These are phyloP conservation scores for Mobula birostris DNA, from an alignment of 2,113 vertebrate genomes.

Conservation along the genomic window DNA sequence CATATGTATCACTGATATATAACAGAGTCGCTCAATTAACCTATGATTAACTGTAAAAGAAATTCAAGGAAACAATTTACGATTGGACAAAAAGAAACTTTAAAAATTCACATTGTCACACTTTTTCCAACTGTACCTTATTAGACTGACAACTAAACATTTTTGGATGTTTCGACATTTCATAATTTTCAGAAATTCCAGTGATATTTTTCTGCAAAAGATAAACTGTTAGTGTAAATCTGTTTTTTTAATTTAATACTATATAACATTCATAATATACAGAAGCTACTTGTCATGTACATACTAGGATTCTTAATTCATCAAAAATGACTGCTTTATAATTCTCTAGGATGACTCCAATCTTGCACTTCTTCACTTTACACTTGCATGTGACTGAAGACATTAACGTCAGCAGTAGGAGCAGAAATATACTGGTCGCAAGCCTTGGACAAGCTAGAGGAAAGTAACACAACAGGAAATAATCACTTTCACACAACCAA, in stretches of 20 bases:
- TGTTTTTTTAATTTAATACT: neutral
- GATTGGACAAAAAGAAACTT: neutral
- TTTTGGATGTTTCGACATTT: slow-evolving; percentile 32
- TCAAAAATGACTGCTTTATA: slow-evolving; percentile 35
- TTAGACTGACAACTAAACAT: slow-evolving; percentile 32
- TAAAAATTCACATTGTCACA: neutral
- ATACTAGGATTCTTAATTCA: slow-evolving; percentile 30
- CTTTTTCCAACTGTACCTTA: slow-evolving; percentile 20
- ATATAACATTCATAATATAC: neutral
- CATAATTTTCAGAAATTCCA: neutral
- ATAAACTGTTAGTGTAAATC: neutral
- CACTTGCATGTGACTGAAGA: slow-evolving; percentile 29
- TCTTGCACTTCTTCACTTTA: slow-evolving; percentile 30
- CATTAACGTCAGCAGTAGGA: neutral
- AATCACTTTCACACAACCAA: neutral
- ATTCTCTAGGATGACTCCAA: slow-evolving; percentile 32
- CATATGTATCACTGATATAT: neutral
- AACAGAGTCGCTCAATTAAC: neutral
- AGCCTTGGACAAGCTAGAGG: slow-evolving; percentile 23
- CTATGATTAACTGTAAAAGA: neutral
- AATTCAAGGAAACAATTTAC: neutral
- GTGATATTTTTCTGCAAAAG: slow-evolving; percentile 29
- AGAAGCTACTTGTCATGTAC: neutral
- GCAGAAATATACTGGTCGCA: slow-evolving; percentile 30
- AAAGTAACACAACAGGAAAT: slow-evolving; percentile 14